Conservation (phyloP, 1,140 invertebrate species). For the Polypedilum vanderplanki region DNA sequence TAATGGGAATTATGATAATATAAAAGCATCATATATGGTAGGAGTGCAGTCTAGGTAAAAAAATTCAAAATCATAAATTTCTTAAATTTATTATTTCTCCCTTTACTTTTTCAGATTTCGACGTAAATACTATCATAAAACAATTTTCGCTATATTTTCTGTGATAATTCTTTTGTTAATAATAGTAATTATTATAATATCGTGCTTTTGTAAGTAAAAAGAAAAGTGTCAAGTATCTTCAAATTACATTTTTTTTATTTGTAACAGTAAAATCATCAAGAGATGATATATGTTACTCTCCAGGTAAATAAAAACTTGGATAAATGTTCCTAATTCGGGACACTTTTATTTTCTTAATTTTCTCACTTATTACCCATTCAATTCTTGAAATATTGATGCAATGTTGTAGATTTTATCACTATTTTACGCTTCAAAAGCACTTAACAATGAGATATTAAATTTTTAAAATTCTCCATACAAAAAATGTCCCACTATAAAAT, state of each 20-base stretch:
- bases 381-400: too few species aligned
- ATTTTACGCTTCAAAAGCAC: too few species aligned
- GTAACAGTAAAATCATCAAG: slow-evolving; percentile 35
- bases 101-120: slow-evolving; percentile 44
- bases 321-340: too few species aligned
- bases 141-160: slow-evolving; percentile 42
- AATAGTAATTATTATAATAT: slow-evolving; percentile 42
- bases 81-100: slow-evolving; percentile 9
- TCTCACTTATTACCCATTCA: too few species aligned
- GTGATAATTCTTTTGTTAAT: slow-evolving; percentile 45
- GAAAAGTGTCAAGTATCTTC: background rate
- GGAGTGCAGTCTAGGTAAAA: slow-evolving; percentile 41
- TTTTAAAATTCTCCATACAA: too few species aligned
- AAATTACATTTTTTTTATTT: background rate
- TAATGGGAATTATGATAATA: slow-evolving; percentile 5
- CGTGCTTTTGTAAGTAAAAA: slow-evolving; percentile 36
- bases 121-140: slow-evolving; percentile 48
- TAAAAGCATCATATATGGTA: slow-evolving; percentile 35
- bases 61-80: background rate
- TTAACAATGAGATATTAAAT: too few species aligned
- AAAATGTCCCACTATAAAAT: too few species aligned
- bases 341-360: too few species aligned
- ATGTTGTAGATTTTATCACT: too few species aligned
- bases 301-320: slow-evolving; percentile 47
- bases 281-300: slow-evolving; percentile 30